Conservation (phyloP, 2,113 vertebrate genomes). For the Columba livia region DNA sequence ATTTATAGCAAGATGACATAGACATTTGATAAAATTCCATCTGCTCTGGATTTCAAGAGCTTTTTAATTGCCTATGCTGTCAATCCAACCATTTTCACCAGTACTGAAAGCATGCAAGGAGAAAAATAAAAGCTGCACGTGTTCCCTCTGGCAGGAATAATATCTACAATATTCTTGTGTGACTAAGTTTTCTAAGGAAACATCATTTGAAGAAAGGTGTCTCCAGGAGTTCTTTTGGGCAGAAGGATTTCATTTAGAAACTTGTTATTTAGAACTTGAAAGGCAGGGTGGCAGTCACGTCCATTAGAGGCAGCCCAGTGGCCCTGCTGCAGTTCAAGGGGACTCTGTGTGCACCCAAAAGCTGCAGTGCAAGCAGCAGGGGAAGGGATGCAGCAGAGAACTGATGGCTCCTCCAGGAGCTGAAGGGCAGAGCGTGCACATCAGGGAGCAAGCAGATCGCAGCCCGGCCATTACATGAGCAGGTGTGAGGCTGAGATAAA, state of each 20-base stretch:
- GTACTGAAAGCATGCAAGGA: background rate
- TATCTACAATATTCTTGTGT: background rate
- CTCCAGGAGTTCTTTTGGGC: background rate
- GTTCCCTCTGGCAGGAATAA: background rate
- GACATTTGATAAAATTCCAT: background rate
- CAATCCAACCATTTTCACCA: background rate
- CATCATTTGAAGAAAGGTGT: background rate
- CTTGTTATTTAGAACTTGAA: background rate
- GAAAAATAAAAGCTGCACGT: background rate
- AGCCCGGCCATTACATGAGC: background rate
- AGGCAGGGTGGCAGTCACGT: background rate
- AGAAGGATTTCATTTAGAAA: background rate
- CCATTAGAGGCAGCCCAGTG: background rate
- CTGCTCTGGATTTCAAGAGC: constrained; percentile 27
- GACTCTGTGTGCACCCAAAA: background rate
- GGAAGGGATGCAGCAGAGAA: background rate
- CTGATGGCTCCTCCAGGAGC: background rate
- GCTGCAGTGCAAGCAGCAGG: background rate
- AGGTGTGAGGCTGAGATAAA: constrained; percentile 62
- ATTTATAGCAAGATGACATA: background rate
- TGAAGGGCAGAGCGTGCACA: background rate
- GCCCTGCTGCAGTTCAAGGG: background rate
- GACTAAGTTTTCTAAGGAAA: background rate
- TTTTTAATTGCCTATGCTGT: constrained; percentile 5
- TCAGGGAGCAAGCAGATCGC: background rate